Evolutionary conservation across 2,797 vertebrate species (phyloP).

Genomic region (Diplodus sargus): DNA sequence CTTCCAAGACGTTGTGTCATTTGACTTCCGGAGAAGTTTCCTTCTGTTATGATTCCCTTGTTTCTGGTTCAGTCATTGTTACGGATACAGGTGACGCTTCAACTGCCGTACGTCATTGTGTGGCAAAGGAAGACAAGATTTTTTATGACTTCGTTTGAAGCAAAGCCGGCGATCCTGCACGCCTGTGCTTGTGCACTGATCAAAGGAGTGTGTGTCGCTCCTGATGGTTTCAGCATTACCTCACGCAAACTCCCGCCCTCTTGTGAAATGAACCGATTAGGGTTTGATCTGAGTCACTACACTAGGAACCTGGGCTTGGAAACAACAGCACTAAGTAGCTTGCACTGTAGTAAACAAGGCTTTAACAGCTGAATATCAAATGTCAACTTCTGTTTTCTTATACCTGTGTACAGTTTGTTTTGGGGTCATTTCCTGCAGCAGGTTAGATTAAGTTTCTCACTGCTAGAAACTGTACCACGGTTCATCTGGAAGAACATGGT

Average conservation of each 20-base stretch:
- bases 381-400: conserved; percentile 17
- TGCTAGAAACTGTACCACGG: not conserved
- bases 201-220: conserved; percentile 15
- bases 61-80: conserved; percentile 27
- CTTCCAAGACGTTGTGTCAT: conserved; percentile 12
- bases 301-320: not conserved
- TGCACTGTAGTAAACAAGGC: not conserved
- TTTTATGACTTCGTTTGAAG: conserved; percentile 26
- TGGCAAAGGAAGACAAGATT: conserved; percentile 41
- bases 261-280: conserved; percentile 12
- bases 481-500: conserved; percentile 25
- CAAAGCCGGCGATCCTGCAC: conserved; percentile 11
- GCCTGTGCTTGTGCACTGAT: conserved; percentile 42
- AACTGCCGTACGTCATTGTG: conserved; percentile 19
- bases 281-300: conserved; percentile 24
- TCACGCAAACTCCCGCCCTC: not conserved
- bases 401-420: conserved; percentile 6
- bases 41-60: conserved; percentile 6
- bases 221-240: conserved; percentile 33
- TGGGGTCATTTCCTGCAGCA: conserved; percentile 14
- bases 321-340: not conserved
- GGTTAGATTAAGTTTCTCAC: conserved; percentile 25
- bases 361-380: conserved; percentile 23
- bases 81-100: conserved; percentile 27
- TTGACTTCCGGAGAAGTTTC: not conserved